Evolutionary conservation across 2,888 invertebrate species (phyloP).

Genomic region (Coenonympha arcania): DNA sequence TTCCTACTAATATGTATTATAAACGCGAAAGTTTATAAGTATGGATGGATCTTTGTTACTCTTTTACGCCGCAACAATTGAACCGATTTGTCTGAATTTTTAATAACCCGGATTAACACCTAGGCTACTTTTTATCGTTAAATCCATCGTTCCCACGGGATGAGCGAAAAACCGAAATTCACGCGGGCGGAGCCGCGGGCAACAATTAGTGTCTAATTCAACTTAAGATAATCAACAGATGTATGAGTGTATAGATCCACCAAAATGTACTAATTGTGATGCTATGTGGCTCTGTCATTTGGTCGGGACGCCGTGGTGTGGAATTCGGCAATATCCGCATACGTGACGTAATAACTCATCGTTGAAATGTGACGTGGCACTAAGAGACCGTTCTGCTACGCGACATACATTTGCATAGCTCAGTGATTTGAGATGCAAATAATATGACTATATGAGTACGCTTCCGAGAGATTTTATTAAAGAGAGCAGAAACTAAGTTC

Average conservation of each 20-base stretch:
- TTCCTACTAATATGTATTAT: too few species aligned
- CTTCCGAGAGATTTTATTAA: too few species aligned
- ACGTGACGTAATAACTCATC: conserved; percentile 7
- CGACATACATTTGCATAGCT: neutral
- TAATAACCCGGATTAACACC: too few species aligned
- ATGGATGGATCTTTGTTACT: too few species aligned
- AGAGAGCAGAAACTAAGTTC: too few species aligned
- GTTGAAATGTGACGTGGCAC: neutral
- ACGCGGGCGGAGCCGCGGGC: too few species aligned
- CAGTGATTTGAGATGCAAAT: neutral
- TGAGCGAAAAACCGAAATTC: too few species aligned
- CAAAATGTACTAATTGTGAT: conserved; percentile 5
- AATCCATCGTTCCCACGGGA: too few species aligned
- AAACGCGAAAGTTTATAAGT: too few species aligned
- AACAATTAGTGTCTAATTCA: neutral
- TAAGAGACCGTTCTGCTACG: neutral
- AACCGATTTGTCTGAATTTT: too few species aligned
- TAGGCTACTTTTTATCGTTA: too few species aligned
- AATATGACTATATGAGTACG: neutral
- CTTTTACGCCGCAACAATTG: too few species aligned
- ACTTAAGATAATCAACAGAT: neutral
- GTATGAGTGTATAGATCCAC: neutral
- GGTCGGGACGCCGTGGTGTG: neutral
- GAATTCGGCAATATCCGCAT: conserved; percentile 6
- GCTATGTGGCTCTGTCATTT: conserved; percentile 4